Conservation (phyloP, 2,888 invertebrate genomes). For the Shargacucullia verbasci region DNA sequence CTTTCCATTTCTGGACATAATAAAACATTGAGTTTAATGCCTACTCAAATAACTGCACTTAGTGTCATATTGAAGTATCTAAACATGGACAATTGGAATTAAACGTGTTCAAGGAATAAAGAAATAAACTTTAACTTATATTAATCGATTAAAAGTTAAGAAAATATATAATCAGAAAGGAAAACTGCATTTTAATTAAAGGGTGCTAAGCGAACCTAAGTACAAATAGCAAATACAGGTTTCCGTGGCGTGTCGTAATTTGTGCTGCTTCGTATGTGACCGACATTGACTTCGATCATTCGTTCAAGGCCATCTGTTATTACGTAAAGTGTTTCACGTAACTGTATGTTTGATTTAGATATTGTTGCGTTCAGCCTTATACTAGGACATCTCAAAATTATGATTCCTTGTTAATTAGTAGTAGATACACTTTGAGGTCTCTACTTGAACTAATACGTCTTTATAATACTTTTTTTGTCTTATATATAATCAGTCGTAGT, state of each 20-base stretch:
- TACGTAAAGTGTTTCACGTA: constrained; percentile 66
- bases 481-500: no score
- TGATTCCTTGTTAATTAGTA: constrained; percentile 19
- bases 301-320: constrained; percentile 77
- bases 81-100: constrained; percentile 18
- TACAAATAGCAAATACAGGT: constrained; percentile 62
- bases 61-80: background rate
- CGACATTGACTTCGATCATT: constrained; percentile 72
- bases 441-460: constrained; percentile 15
- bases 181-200: constrained; percentile 35
- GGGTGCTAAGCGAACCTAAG: constrained; percentile 28
- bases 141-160: constrained; percentile 12
- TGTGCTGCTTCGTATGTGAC: constrained; percentile 65
- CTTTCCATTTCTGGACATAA: no score
- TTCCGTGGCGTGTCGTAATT: constrained; percentile 68
- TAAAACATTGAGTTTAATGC: constrained; percentile 1
- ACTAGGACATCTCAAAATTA: constrained; percentile 1
- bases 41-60: constrained; percentile 2
- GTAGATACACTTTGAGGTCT: constrained; percentile 9
- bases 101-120: constrained; percentile 9
- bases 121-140: constrained; percentile 7
- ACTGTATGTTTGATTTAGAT: constrained; percentile 47
- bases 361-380: constrained; percentile 11
- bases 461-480: no score
- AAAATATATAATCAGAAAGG: constrained; percentile 24